Percentiles rank a stretch among this genome's conserved stretches.
These are phyloP conservation scores for Blomia tropicalis DNA, from an alignment of 2,888 invertebrate genomes.

Conservation along the genomic window DNA sequence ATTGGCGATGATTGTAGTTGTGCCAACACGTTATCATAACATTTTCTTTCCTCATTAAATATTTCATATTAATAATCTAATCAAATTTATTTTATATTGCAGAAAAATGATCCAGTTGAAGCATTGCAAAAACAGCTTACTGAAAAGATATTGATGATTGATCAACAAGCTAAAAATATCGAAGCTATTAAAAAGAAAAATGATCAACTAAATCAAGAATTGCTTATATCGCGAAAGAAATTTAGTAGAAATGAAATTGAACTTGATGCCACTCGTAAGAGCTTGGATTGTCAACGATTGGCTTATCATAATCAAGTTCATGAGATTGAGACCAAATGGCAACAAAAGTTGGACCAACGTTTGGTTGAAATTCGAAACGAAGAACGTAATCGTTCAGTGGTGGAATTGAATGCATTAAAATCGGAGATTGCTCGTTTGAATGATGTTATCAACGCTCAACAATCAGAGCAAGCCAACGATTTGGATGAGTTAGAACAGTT, in stretches of 20 bases:
- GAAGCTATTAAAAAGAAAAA: background rate
- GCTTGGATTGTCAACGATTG: background rate
- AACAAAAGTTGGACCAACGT: background rate
- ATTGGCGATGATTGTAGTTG: background rate
- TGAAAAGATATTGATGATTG: background rate
- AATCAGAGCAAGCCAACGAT: background rate
- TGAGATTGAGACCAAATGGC: background rate
- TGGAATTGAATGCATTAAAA: background rate
- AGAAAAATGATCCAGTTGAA: slow-evolving; percentile 6
- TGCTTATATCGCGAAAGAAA: background rate
- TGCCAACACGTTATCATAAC: background rate
- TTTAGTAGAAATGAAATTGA: background rate
- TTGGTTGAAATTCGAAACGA: background rate
- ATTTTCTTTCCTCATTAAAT: background rate
- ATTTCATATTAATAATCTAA: background rate
- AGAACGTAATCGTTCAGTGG: background rate
- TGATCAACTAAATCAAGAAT: background rate
- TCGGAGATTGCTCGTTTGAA: background rate
- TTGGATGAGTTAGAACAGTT: background rate
- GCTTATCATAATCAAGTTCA: background rate
- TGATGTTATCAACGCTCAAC: background rate
- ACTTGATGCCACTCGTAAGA: background rate
- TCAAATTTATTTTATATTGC: background rate
- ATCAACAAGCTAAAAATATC: background rate
- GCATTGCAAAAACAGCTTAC: background rate